Evolutionary conservation across 1,140 invertebrate species (phyloP).

Genomic region (Belonocnema kinseyi): DNA sequence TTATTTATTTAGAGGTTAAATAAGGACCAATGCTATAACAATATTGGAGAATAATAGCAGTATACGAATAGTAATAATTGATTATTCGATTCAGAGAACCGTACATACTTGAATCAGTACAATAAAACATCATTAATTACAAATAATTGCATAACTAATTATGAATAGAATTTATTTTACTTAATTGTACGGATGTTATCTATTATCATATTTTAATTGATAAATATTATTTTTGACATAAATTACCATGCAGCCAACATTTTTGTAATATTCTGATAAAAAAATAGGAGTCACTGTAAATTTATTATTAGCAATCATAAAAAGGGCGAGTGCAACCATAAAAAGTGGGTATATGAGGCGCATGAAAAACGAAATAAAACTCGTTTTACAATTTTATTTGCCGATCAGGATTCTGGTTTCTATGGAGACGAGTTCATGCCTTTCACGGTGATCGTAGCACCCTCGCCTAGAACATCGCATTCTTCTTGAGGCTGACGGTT

Average conservation of each 20-base stretch:
- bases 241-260: no score
- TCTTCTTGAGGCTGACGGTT: constrained; percentile 24
- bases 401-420: not conserved
- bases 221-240: no score
- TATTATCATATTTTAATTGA: no score
- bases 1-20: not conserved
- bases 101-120: not conserved
- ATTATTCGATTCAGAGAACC: not conserved
- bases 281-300: no score
- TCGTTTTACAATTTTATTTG: not conserved
- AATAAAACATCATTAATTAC: not conserved
- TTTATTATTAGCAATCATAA: not conserved
- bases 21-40: not conserved
- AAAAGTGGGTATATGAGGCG: not conserved
- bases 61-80: not conserved
- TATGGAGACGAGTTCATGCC: not conserved
- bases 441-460: constrained; percentile 6
- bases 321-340: not conserved
- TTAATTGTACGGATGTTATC: no score
- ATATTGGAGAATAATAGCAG: not conserved
- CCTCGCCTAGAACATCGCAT: not conserved
- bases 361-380: not conserved
- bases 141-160: not conserved
- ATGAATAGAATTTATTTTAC: no score
- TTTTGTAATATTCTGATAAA: no score